phyloP scores from a whole-genome alignment of 2,888 invertebrate genomes.

The Orgyia antiqua region DNA sequence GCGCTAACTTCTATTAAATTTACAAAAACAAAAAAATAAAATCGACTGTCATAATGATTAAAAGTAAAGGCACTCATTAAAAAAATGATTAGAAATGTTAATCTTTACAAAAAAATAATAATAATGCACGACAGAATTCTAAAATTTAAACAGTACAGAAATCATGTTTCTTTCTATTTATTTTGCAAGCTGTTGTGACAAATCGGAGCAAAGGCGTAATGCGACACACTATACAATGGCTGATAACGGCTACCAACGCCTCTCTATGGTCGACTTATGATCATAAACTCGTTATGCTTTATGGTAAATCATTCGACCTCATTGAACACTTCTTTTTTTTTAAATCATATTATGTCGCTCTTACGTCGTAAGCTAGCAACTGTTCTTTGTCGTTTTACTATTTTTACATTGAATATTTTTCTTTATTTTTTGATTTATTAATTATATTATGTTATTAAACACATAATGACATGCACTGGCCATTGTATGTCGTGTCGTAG shows the following conservation, averaged over 20 bases:
- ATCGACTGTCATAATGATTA: too few species aligned
- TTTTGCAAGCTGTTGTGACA: conserved; percentile 67
- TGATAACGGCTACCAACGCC: conserved; percentile 50
- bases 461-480: conserved; percentile 17
- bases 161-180: conserved; percentile 38
- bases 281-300: conserved; percentile 34
- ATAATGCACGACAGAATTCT: conserved; percentile 24
- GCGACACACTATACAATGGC: conserved; percentile 64
- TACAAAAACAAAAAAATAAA: too few species aligned
- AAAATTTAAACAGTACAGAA: conserved; percentile 5
- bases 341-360: conserved; percentile 14
- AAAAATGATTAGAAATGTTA: background rate
- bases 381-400: conserved; percentile 2
- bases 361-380: conserved; percentile 16
- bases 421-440: background rate
- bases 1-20: too few species aligned
- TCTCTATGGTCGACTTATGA: conserved; percentile 60
- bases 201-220: conserved; percentile 49
- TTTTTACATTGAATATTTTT: conserved; percentile 7
- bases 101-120: conserved; percentile 1
- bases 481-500: conserved; percentile 51
- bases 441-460: background rate
- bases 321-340: conserved; percentile 8
- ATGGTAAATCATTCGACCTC: conserved; percentile 43
- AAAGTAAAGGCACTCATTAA: too few species aligned